A percentile compares a stretch with the other conserved stretches of the same genome.
phyloP scores from a whole-genome alignment of 2,113 vertebrate species.

The Peromyscus polionotus region DNA sequence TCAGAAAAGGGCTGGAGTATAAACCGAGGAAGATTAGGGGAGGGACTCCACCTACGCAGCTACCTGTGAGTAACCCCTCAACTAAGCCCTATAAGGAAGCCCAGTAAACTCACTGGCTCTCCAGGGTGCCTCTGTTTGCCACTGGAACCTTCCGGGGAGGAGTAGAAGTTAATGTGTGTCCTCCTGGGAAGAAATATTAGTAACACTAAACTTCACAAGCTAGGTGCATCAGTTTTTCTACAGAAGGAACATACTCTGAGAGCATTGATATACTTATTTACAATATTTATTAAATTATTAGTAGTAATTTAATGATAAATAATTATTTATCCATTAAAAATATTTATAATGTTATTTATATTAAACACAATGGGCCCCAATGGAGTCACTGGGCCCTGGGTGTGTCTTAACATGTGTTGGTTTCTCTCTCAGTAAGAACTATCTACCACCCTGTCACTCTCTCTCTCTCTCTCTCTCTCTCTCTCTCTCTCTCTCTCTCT shows the following conservation, averaged over 20 bases:
- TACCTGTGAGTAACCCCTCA: too few species aligned
- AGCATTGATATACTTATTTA: background rate
- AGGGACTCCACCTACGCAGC: background rate
- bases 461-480: too few species aligned
- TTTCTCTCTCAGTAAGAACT: background rate
- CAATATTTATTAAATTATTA: background rate
- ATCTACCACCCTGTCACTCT: background rate
- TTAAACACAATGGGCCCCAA: background rate
- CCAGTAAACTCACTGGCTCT: background rate
- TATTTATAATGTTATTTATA: background rate
- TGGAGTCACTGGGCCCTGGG: background rate
- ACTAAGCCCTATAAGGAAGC: background rate
- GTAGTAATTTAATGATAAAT: background rate
- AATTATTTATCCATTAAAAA: background rate
- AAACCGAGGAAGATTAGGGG: background rate
- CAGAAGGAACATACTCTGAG: background rate
- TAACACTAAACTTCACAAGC: background rate
- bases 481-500: too few species aligned
- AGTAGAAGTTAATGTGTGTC: background rate
- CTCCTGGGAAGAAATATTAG: background rate
- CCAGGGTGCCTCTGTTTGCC: background rate
- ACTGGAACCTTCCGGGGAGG: background rate
- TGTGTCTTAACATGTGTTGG: background rate
- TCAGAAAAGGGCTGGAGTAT: background rate
- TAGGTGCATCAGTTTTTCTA: background rate